These are phyloP conservation scores for Charanyca ferruginea DNA, from an alignment of 2,888 invertebrate genomes.

Conservation along the genomic window DNA sequence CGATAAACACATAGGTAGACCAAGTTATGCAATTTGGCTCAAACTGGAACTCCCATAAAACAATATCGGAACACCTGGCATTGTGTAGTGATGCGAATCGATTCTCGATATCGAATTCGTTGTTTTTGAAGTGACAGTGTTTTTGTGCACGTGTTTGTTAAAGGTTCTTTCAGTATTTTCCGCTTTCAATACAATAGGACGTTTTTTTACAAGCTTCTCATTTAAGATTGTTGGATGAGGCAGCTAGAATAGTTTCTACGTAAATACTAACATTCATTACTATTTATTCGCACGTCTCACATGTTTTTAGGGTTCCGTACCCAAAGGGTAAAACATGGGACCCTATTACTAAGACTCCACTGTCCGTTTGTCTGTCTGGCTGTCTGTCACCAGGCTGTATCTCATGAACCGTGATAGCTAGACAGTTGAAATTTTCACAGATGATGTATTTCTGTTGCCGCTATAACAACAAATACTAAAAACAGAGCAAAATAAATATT, in stretches of 20 bases:
- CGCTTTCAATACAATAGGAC: conserved; percentile 15
- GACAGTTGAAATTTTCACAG: no score
- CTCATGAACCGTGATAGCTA: no score
- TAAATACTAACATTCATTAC: not conserved
- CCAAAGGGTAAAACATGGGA: no score
- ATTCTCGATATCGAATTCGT: conserved; percentile 28
- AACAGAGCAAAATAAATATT: no score
- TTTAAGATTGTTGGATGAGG: not conserved
- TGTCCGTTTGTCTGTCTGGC: no score
- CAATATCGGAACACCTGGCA: conserved; percentile 71
- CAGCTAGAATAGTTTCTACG: not conserved
- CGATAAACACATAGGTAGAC: conserved; percentile 58
- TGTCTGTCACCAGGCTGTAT: no score
- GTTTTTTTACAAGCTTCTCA: not conserved
- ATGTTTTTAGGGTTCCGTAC: no score
- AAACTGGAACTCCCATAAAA: conserved; percentile 70
- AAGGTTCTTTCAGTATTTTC: not conserved
- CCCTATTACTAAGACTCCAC: no score
- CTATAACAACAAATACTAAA: no score
- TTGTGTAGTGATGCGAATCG: conserved; percentile 50
- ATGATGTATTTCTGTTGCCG: no score
- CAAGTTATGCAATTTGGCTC: conserved; percentile 64
- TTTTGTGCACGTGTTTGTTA: conserved; percentile 11
- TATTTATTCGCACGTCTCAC: no score
- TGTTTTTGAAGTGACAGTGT: conserved; percentile 6